Base-by-base conservation (phyloP, 2,888 invertebrate genomes). In the Lasiommata megera region DNA sequence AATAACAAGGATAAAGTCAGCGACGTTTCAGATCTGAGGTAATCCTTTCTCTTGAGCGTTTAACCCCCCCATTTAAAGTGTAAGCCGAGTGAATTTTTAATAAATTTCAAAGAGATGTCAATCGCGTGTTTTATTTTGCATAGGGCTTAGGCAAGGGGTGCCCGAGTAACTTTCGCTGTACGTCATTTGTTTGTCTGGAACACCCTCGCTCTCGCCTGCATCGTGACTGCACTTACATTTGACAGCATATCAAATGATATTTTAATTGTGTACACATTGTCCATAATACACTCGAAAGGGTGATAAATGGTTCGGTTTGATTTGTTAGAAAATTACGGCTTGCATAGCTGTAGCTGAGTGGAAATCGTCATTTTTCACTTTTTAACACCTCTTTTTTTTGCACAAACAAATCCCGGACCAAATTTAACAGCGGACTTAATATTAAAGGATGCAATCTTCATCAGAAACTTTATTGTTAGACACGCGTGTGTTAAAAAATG, bases 61-160 rank as follows among this genome's bases (percentile, higher is more conserved):
- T 88, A 88, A 86, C 84, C 86, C 80, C 43, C 81, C 84, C 77
- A 77, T 83, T 83, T 81, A 78, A 83, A 86, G 82, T 84, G 76
- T 77, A 86, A 88, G 84, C 84, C 76, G 72, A 67, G 77, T 90
- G 87, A 88, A 90, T 90, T 85, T 88, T 89, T 90, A 88, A 90
- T 88, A 89, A 84, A 87, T 88, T 88, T 88, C 86, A 85, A 86
- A 86, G 85, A 86, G 86, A 89, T 84, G 90, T 88, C 90, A 90
- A 88, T 88, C 77, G 88, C 77, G 86, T 87, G 84, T 88, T 90
- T 89, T 90, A 90, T 90, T 90, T 90, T 90, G 90, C 89, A 89
- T 90, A 88, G 86, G 81, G 88, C 79, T 88, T 81, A 87, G 71
- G 74, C 73, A 66, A 71, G 84, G 86, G 84, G 84, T 77, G 82